Conservation (phyloP, 2,888 invertebrate genomes). For the Meteorus cinctellus region DNA sequence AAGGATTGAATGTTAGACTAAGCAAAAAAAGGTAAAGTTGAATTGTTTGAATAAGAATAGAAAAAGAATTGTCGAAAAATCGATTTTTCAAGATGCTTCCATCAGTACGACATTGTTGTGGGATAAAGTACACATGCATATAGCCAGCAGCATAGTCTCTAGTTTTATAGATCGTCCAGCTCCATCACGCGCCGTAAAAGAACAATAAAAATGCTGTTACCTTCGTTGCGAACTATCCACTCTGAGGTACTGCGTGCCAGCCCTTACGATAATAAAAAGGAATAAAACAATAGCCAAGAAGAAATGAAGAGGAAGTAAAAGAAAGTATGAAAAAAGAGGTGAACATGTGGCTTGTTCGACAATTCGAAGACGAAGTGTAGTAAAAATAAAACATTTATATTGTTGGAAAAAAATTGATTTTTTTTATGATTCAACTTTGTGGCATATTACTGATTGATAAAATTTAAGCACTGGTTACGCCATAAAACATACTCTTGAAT, state of each 20-base stretch:
- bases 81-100: conserved; percentile 20
- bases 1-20: not conserved
- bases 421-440: conserved; percentile 65
- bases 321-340: conserved; percentile 23
- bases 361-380: conserved; percentile 20
- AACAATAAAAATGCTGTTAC: conserved; percentile 72
- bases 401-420: conserved; percentile 67
- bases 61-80: not conserved
- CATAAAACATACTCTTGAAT: too few species aligned
- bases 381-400: conserved; percentile 20
- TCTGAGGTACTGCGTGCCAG: conserved; percentile 63
- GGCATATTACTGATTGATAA: not conserved
- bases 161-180: conserved; percentile 72
- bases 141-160: conserved; percentile 54
- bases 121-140: conserved; percentile 44
- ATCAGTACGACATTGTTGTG: conserved; percentile 52
- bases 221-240: conserved; percentile 59
- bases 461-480: not conserved
- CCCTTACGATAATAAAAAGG: conserved; percentile 35
- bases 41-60: conserved; percentile 30
- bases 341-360: conserved; percentile 28
- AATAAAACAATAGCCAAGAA: conserved; percentile 18
- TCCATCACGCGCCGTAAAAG: conserved; percentile 72
- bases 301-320: conserved; percentile 19
- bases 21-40: not conserved